Evolutionary conservation across 92 coral and sea anemone species (phyloP).

Genomic region (Actinostola sp.): DNA sequence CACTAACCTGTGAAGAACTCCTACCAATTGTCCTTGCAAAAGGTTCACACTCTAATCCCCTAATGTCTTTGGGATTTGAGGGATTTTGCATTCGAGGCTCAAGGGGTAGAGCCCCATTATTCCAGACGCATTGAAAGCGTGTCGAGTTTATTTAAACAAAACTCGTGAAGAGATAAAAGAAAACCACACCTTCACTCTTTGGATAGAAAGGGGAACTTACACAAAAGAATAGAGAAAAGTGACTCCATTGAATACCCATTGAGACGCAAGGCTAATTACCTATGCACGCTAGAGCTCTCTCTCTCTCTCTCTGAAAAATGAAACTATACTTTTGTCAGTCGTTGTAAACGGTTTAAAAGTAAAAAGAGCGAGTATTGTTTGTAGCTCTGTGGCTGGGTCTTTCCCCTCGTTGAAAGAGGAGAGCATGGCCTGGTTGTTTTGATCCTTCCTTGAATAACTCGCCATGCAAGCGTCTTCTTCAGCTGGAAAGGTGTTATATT

Average conservation of each 20-base stretch:
- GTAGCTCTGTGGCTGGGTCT: background rate
- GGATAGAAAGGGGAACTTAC: slow-evolving; percentile 37
- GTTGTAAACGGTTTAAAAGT: background rate
- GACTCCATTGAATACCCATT: slow-evolving; percentile 1
- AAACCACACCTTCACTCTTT: slow-evolving; percentile 40
- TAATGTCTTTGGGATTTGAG: slow-evolving; percentile 14
- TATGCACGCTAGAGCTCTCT: slow-evolving; percentile 13
- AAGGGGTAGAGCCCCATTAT: slow-evolving; percentile 18
- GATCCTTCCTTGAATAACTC: slow-evolving; percentile 47
- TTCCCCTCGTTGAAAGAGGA: slow-evolving; percentile 10
- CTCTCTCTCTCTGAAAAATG: background rate
- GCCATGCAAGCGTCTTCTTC: slow-evolving; percentile 40
- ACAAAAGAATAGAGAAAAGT: slow-evolving; percentile 11
- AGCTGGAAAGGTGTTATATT: slow-evolving; percentile 86
- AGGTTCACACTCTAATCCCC: slow-evolving; percentile 16
- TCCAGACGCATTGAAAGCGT: slow-evolving; percentile 17
- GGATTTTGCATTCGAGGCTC: slow-evolving; percentile 11
- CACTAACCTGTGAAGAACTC: slow-evolving; percentile 13
- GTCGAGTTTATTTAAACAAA: slow-evolving; percentile 28
- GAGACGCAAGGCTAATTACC: slow-evolving; percentile 10
- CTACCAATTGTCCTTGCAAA: slow-evolving; percentile 11
- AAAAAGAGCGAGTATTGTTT: slow-evolving; percentile 11
- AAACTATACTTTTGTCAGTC: background rate
- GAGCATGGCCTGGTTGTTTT: background rate
- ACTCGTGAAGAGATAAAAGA: slow-evolving; percentile 17